phyloP scores from a whole-genome alignment of 1,140 invertebrate genomes.

The Halesus radiatus region DNA sequence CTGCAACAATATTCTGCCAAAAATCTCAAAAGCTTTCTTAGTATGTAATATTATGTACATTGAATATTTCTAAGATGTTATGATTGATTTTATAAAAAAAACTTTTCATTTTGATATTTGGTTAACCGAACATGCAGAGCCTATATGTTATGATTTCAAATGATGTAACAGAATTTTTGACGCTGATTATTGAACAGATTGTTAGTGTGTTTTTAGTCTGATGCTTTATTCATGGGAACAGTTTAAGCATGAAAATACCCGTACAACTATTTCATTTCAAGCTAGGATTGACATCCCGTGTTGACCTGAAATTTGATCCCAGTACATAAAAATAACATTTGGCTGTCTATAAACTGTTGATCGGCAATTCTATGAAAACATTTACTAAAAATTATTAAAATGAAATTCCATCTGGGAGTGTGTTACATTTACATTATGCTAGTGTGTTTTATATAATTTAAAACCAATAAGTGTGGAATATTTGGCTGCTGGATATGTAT shows the following conservation, averaged over 20 bases:
- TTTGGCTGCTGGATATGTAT: constrained; percentile 31
- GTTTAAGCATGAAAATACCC: no score
- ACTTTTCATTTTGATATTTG: neutral
- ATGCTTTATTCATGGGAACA: no score
- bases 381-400: neutral
- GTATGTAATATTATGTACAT: constrained; percentile 1
- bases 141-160: no score
- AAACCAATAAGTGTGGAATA: constrained; percentile 11
- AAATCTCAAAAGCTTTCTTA: constrained; percentile 16
- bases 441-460: neutral
- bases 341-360: no score
- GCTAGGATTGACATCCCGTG: no score
- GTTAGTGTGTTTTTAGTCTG: no score
- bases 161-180: no score
- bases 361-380: no score
- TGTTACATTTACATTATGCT: neutral
- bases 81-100: constrained; percentile 1
- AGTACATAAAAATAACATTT: no score
- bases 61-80: constrained; percentile 11
- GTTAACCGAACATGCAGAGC: neutral
- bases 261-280: no score
- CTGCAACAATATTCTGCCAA: neutral
- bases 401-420: neutral
- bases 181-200: no score
- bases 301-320: no score